phyloP scores from a whole-genome alignment of 2,113 vertebrate species.

The Oncorhynchus nerka region DNA sequence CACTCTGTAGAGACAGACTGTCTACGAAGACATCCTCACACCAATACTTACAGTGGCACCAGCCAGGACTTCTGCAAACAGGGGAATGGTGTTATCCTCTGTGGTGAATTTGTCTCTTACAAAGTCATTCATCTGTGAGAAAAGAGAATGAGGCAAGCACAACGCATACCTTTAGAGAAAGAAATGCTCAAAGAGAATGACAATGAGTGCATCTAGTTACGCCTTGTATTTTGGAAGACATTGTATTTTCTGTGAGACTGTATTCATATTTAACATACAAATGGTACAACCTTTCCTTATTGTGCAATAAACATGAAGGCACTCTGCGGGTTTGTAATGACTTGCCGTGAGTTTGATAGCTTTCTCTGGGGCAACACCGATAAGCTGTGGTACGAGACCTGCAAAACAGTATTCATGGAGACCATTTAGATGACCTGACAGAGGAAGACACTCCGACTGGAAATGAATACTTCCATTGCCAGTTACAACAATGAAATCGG shows the following conservation, averaged over 20 bases:
- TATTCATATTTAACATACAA: constrained; percentile 49
- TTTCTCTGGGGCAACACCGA: constrained; percentile 96
- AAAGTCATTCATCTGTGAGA: constrained; percentile 90
- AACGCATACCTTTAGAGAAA: constrained; percentile 38
- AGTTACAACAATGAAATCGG: constrained; percentile 54
- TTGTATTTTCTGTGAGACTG: constrained; percentile 16
- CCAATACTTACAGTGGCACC: constrained; percentile 87
- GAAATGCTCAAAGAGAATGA: constrained; percentile 35
- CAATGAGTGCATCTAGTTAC: constrained; percentile 53
- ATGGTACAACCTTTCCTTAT: constrained; percentile 36
- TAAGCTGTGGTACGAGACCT: constrained; percentile 95
- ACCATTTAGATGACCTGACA: constrained; percentile 59
- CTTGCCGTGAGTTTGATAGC: constrained; percentile 97
- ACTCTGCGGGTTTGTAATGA: constrained; percentile 63
- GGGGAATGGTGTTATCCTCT: constrained; percentile 83
- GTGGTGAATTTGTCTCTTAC: constrained; percentile 93
- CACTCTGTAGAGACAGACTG: constrained; percentile 11
- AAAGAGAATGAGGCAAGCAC: constrained; percentile 21
- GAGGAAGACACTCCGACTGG: constrained; percentile 33
- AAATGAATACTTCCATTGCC: constrained; percentile 59
- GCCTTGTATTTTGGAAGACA: constrained; percentile 55
- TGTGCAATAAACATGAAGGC: constrained; percentile 33
- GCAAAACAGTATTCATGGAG: constrained; percentile 72
- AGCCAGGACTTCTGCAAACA: constrained; percentile 86
- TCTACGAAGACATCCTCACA: constrained; percentile 12